Evolutionary conservation across 2,888 invertebrate genomes (phyloP).

Genomic region (Megaustenia siamemsis): DNA sequence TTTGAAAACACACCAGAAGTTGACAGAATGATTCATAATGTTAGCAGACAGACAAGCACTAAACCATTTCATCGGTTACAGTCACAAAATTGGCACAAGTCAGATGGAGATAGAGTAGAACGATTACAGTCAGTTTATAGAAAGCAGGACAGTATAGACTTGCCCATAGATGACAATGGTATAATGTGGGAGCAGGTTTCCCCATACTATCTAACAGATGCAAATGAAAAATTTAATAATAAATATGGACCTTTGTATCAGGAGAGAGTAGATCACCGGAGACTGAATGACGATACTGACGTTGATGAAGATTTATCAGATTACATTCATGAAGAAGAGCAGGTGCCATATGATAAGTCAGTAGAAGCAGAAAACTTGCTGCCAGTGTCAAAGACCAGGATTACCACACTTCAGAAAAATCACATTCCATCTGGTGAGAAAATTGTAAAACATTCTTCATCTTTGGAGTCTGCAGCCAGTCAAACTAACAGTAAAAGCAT

Average conservation of each 20-base stretch:
- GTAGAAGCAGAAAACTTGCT: conserved; percentile 5
- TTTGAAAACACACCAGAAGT: conserved; percentile 53
- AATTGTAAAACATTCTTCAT: conserved; percentile 33
- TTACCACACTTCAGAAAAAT: not conserved
- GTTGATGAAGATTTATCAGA: conserved; percentile 48
- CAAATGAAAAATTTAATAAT: not conserved
- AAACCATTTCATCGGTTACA: not conserved
- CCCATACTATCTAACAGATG: not conserved
- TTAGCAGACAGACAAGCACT: not conserved
- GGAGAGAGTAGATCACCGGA: not conserved
- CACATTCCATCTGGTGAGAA: conserved; percentile 31
- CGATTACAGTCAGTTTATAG: not conserved
- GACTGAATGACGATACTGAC: conserved; percentile 37
- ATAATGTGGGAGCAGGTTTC: conserved; percentile 65
- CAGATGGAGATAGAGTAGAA: not conserved
- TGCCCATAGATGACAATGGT: conserved; percentile 70
- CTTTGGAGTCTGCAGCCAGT: conserved; percentile 3
- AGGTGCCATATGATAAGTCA: conserved; percentile 6
- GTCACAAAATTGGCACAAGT: not conserved
- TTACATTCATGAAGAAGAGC: conserved; percentile 29
- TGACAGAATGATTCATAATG: conserved; percentile 38
- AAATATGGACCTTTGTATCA: not conserved
- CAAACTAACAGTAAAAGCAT: not conserved
- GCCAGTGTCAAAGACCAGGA: not conserved
- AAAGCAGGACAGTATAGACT: conserved; percentile 13